phyloP scores from a whole-genome alignment of 2,797 vertebrate species.

The Amblyopsis hoosieri region DNA sequence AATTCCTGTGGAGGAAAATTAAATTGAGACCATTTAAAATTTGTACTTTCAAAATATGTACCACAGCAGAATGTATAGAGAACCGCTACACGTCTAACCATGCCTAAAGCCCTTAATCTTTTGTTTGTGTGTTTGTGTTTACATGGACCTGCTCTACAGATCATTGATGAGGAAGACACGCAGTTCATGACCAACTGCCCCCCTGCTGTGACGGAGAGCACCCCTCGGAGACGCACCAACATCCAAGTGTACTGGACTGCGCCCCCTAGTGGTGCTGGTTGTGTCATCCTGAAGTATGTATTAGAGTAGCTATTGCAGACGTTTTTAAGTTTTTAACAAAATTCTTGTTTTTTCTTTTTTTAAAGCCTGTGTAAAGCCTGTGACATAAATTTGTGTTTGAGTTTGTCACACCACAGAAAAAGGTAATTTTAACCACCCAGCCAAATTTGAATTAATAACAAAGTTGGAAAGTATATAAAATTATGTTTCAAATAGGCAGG shows the following conservation, averaged over 20 bases:
- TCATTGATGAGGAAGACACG: slow-evolving; percentile 97
- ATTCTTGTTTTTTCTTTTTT: too few relatives aligned
- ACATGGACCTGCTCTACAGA: slow-evolving; percentile 67
- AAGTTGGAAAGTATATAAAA: too few relatives aligned
- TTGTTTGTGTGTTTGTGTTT: background rate
- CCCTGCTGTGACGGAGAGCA: slow-evolving; percentile 94
- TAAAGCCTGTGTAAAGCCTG: too few relatives aligned
- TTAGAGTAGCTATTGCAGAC: background rate
- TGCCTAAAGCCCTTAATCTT: background rate
- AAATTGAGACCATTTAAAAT: too few relatives aligned
- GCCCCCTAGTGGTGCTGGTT: slow-evolving; percentile 87
- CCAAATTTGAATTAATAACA: too few relatives aligned
- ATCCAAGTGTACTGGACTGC: slow-evolving; percentile 97
- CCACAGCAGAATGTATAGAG: background rate
- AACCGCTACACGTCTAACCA: background rate
- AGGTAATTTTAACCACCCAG: too few relatives aligned
- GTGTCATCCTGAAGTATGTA: slow-evolving; percentile 92
- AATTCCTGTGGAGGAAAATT: background rate
- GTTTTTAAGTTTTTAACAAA: too few relatives aligned
- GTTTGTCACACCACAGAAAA: too few relatives aligned
- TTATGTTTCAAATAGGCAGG: too few relatives aligned
- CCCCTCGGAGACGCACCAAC: slow-evolving; percentile 89
- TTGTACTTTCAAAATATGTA: too few relatives aligned
- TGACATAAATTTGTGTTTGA: too few relatives aligned
- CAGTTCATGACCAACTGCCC: slow-evolving; percentile 98